Conservation (phyloP, 2,797 vertebrate genomes). For the Tauraco hartlaubi region DNA sequence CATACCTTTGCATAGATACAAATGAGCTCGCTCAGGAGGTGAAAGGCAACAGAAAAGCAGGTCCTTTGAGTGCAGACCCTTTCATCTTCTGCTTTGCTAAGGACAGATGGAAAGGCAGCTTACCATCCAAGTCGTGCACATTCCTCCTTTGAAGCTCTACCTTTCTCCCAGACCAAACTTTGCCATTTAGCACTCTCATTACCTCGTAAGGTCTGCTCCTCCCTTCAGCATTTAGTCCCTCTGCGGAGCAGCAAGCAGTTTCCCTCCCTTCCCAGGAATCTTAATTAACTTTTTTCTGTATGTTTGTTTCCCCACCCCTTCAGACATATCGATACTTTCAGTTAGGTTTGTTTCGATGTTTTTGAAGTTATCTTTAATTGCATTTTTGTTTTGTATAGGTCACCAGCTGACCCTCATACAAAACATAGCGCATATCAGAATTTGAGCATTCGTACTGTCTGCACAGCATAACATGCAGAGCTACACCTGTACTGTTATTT, state of each 20-base stretch:
- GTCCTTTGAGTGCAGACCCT: slow-evolving; percentile 50
- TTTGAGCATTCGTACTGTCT: neutral
- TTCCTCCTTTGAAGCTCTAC: slow-evolving; percentile 64
- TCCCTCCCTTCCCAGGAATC: slow-evolving; percentile 61
- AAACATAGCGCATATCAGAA: neutral
- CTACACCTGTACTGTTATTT: neutral
- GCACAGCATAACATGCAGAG: neutral
- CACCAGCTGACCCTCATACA: neutral
- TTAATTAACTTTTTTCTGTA: slow-evolving; percentile 27
- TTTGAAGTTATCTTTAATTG: neutral
- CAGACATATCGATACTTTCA: neutral
- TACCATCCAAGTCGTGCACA: slow-evolving; percentile 4
- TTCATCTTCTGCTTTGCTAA: slow-evolving; percentile 51
- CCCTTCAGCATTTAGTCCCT: slow-evolving; percentile 28
- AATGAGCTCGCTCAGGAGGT: slow-evolving; percentile 55
- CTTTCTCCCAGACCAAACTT: slow-evolving; percentile 25
- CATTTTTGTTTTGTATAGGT: neutral
- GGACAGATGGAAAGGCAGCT: slow-evolving; percentile 31
- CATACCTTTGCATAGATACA: slow-evolving; percentile 41
- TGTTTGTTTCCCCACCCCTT: neutral
- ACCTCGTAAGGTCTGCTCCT: slow-evolving; percentile 20
- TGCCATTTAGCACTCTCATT: slow-evolving; percentile 31
- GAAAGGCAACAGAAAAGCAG: slow-evolving; percentile 44
- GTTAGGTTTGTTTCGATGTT: neutral
- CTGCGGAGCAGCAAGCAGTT: neutral